Percentiles rank a stretch among this genome's conserved stretches.
phyloP scores from a whole-genome alignment of 2,888 invertebrate genomes.

The Sesamia inferens region DNA sequence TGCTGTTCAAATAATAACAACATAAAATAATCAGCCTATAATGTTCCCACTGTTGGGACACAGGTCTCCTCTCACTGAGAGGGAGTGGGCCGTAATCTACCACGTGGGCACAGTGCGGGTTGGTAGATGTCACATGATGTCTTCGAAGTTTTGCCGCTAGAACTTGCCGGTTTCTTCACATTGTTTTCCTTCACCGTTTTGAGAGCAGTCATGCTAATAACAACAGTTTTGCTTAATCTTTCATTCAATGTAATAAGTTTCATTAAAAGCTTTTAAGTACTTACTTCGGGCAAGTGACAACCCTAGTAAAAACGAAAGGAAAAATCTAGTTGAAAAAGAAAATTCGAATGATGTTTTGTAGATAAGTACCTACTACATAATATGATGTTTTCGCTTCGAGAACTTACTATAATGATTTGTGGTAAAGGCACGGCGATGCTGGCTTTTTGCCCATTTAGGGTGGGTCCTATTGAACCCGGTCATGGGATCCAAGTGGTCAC shows the following conservation, averaged over 20 bases:
- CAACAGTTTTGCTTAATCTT: background rate
- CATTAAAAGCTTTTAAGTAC: background rate
- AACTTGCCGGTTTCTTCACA: too few relatives aligned
- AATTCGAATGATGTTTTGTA: constrained; percentile 21
- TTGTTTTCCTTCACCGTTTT: too few relatives aligned
- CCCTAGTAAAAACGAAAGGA: constrained; percentile 15
- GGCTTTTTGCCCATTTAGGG: background rate
- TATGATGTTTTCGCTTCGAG: constrained; percentile 1
- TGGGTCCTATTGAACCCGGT: background rate
- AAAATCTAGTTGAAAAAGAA: constrained; percentile 8
- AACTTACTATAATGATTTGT: constrained; percentile 2
- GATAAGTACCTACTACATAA: background rate
- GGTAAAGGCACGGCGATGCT: background rate
- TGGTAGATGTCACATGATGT: too few relatives aligned
- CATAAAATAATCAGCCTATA: too few relatives aligned
- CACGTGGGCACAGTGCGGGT: too few relatives aligned
- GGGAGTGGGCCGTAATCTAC: too few relatives aligned
- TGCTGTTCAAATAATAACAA: background rate
- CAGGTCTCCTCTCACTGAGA: too few relatives aligned
- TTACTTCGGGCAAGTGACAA: background rate
- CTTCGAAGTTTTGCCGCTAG: too few relatives aligned
- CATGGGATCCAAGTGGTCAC: background rate
- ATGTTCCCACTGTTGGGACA: too few relatives aligned
- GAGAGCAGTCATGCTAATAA: too few relatives aligned
- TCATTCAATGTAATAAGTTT: background rate